These are phyloP conservation scores for Hippocampus kuda DNA, from an alignment of 2,797 vertebrate genomes.

Conservation along the genomic window DNA sequence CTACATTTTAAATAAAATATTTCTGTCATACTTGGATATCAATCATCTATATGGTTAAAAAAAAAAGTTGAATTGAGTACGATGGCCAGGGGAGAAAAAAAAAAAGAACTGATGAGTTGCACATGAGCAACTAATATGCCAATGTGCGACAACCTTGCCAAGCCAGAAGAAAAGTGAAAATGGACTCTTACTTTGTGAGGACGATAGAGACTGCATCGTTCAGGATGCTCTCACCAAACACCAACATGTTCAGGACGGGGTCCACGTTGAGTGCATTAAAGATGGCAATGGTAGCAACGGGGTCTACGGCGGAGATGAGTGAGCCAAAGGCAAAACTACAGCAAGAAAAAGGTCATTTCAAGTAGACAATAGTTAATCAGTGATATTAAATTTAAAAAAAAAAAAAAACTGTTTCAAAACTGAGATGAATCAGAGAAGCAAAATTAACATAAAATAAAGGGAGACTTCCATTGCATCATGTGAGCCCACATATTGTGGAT, in stretches of 20 bases:
- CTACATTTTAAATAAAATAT: too few relatives aligned
- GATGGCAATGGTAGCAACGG: conserved; percentile 96
- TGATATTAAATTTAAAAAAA: not conserved
- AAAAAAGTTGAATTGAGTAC: too few relatives aligned
- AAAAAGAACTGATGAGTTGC: not conserved
- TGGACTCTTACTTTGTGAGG: conserved; percentile 84
- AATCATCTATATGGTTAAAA: too few relatives aligned
- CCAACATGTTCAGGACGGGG: conserved; percentile 97
- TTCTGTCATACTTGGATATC: too few relatives aligned
- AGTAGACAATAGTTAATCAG: not conserved
- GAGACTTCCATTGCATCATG: not conserved
- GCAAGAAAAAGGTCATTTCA: conserved; percentile 17
- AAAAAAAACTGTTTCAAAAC: not conserved
- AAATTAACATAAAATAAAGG: not conserved
- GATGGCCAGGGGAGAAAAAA: too few relatives aligned
- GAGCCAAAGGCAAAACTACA: conserved; percentile 93
- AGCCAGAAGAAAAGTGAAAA: not conserved
- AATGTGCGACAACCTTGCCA: not conserved
- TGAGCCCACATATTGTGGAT: too few relatives aligned
- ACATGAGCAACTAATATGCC: not conserved
- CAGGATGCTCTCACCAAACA: conserved; percentile 97
- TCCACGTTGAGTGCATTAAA: conserved; percentile 97
- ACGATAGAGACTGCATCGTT: conserved; percentile 98
- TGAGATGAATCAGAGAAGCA: not conserved
- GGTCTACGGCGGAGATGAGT: conserved; percentile 94